Percentiles rank a stretch among this genome's conserved stretches.
Evolutionary conservation across 2,113 vertebrate genomes (phyloP).

Genomic region (cattle (Bos taurus)): ARS-UCD2.0 NC_037332.1:113703501-113704000

Average conservation of each 20-base stretch:
- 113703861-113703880: neutral
- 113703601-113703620: slow-evolving; percentile 98
- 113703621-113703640: slow-evolving; percentile 90
- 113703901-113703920: neutral
- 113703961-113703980: neutral
- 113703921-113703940: neutral
- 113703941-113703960: neutral
- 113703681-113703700: slow-evolving; percentile 94
- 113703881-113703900: neutral
- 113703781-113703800: neutral
- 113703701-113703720: slow-evolving; percentile 95
- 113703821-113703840: neutral
- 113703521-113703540: slow-evolving; percentile 97
- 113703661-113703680: slow-evolving; percentile 92
- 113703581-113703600: slow-evolving; percentile 99
- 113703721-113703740: neutral
- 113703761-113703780: neutral
- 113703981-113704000: neutral
- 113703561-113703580: slow-evolving; percentile 97
- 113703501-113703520: slow-evolving; percentile 98
- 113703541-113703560: slow-evolving; percentile 98
- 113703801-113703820: rapidly evolving
- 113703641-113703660: slow-evolving; percentile 98
- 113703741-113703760: rapidly evolving
- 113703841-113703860: neutral